These are phyloP conservation scores for Melanotaenia pygmaea DNA, from an alignment of 2,797 vertebrate genomes.

Conservation along the genomic window DNA sequence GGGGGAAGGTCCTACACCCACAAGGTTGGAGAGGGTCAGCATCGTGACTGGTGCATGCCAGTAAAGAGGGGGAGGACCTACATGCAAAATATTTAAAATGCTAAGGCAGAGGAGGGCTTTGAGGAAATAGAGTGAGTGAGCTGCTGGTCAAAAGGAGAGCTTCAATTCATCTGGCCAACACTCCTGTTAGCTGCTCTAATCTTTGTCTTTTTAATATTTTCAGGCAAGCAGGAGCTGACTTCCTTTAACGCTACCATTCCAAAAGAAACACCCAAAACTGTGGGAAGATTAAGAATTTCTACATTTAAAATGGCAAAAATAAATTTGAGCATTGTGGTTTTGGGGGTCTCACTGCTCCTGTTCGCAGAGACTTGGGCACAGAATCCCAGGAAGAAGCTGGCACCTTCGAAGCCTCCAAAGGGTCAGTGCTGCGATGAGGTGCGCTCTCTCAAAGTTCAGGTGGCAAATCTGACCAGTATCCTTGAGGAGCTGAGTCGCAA, in stretches of 20 bases:
- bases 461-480: conserved; percentile 91
- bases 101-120: conserved; percentile 74
- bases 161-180: conserved; percentile 33
- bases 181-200: conserved; percentile 12
- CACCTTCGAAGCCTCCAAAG: conserved; percentile 70
- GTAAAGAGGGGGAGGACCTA: conserved; percentile 85
- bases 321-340: conserved; percentile 44
- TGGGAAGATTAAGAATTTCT: conserved; percentile 6
- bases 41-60: conserved; percentile 57
- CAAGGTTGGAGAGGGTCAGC: conserved; percentile 72
- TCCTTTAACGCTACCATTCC: neutral
- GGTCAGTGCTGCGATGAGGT: conserved; percentile 90
- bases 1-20: conserved; percentile 64
- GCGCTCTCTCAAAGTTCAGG: conserved; percentile 88
- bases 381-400: conserved; percentile 71
- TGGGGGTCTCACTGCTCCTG: conserved; percentile 71
- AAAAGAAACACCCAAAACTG: neutral
- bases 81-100: conserved; percentile 93
- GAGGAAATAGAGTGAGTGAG: conserved; percentile 67
- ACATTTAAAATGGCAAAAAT: conserved; percentile 56
- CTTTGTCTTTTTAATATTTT: conserved; percentile 15
- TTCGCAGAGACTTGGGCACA: conserved; percentile 72
- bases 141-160: conserved; percentile 58
- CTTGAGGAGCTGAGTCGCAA: conserved; percentile 89
- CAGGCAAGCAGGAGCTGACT: conserved; percentile 18